Evolutionary conservation across 2,797 vertebrate genomes (phyloP), one percentile per base, ranked within the genome.

Genomic region (Crenuchus spilurus): DNA sequence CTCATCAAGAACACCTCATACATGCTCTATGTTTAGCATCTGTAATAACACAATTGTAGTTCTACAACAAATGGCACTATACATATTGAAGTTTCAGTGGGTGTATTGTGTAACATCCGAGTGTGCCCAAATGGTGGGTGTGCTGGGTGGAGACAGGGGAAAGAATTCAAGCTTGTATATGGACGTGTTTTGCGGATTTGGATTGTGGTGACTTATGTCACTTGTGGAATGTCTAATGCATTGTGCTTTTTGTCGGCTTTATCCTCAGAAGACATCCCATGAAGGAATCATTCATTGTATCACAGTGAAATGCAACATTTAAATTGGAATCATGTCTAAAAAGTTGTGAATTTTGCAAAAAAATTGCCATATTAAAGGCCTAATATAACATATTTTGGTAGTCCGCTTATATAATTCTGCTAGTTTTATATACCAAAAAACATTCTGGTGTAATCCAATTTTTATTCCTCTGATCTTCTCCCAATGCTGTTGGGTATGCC

Each of bases 41-140:
- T 55, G 46, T 66, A 52, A 74, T 61, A 63, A 74, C 78, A 83
- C 79, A 80, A 61, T 48, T 64, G 71, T 74, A 57, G 69, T 41
- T 81, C 86, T 85, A 86, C 24, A 63, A 57, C 68, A 68, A 84
- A 84, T 84, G 86, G 85, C 85, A 75, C 86, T 83, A 79, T 77
- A 86, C 84, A 78, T 76, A 87, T 87, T 41, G 81, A 81, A 81
- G 74, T 83, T 69, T 66, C 81, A 81, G 81, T 82, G 84, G 74
- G 84, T 76, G 66, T 77, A 75, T 88, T 92, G 87, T 82, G 89
- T 83, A 89, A 91, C 78, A 74, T 88, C 81, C 80, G 85, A 88
- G 68, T 84, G 82, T 72, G 78, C 84, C 83, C 84, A 73, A 54
- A 70, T 61, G 14, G 51, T 83, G 72, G 77, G 48, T 71, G 68